Percentiles rank a stretch among this genome's conserved stretches.
Evolutionary conservation across 2,113 vertebrate species (phyloP).

Genomic region (Gambusia affinis): DNA sequence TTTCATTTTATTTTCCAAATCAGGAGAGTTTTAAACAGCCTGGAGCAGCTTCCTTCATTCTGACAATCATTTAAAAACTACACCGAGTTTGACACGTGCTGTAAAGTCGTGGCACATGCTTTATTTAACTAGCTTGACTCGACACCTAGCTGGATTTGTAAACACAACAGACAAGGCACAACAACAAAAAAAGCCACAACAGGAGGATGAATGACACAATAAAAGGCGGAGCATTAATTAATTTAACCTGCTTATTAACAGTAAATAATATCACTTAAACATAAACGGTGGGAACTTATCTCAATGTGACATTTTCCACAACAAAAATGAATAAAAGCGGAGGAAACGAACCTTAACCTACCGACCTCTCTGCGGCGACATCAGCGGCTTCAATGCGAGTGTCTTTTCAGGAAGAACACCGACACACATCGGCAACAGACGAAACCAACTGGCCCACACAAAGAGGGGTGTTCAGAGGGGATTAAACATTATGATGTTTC

Average conservation of each 20-base stretch:
- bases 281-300: fast-evolving
- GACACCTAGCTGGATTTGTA: constrained; percentile 48
- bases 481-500: not conserved
- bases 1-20: constrained; percentile 37
- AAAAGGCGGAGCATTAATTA: constrained; percentile 29
- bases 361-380: constrained; percentile 19
- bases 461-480: not conserved
- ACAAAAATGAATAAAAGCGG: not conserved
- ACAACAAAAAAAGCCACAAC: constrained; percentile 16
- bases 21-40: constrained; percentile 8
- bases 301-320: not conserved
- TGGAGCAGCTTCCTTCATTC: not conserved
- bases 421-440: constrained; percentile 76
- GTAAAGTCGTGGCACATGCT: constrained; percentile 6
- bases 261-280: fast-evolving
- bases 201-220: constrained; percentile 31
- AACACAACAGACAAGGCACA: constrained; percentile 60
- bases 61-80: not conserved
- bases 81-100: constrained; percentile 1
- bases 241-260: not conserved
- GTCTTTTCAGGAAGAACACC: constrained; percentile 72
- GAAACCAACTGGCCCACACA: constrained; percentile 47
- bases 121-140: constrained; percentile 20
- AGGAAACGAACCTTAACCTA: constrained; percentile 39
- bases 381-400: constrained; percentile 47